Conservation (phyloP, 2,113 vertebrate species). For the Ondatra zibethicus region DNA sequence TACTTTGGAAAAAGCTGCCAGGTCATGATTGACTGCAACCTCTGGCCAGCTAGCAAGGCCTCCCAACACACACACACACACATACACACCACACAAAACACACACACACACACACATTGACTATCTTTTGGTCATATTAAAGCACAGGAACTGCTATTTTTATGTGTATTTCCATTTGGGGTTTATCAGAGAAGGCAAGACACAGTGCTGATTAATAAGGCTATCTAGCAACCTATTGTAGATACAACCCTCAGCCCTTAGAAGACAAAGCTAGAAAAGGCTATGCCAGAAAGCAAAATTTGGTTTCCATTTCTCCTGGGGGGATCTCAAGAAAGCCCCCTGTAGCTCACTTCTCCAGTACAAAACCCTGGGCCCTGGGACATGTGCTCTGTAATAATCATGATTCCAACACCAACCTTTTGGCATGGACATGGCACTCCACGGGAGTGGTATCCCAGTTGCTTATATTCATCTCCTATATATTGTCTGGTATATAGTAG, state of each 20-base stretch:
- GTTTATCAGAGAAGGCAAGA: not conserved
- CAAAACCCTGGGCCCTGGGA: not conserved
- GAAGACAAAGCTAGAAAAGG: not conserved
- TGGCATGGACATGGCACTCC: not conserved
- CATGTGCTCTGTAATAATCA: not conserved
- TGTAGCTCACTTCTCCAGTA: rapidly evolving
- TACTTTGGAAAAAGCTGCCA: not conserved
- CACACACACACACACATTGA: not conserved
- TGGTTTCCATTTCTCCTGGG: not conserved
- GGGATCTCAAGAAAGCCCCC: not conserved
- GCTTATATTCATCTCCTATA: not conserved
- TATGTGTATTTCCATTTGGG: not conserved
- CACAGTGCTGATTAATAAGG: not conserved
- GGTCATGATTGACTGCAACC: not conserved
- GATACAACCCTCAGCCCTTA: not conserved
- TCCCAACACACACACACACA: not conserved
- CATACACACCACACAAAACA: not conserved
- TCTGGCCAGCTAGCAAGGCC: not conserved
- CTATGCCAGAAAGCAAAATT: not conserved
- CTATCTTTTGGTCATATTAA: not conserved
- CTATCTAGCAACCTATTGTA: not conserved
- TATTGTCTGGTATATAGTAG: not conserved
- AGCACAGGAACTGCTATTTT: not conserved
- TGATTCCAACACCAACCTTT: not conserved
- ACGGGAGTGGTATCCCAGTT: not conserved